These are phyloP conservation scores for Pinna nobilis DNA, from an alignment of 1,140 invertebrate species.

Conservation along the genomic window DNA sequence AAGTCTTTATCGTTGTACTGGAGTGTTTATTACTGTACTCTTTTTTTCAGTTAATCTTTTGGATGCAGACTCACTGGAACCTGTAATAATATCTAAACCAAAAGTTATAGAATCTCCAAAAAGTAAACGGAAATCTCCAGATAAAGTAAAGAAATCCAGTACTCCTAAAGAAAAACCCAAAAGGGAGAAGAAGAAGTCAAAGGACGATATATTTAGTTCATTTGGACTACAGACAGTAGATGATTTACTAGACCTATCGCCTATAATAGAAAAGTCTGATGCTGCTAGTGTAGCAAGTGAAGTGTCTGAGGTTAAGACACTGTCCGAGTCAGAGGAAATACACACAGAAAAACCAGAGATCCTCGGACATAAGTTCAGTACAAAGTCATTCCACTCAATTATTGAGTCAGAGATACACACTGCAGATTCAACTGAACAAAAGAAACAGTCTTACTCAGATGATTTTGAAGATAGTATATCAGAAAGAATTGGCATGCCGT, in stretches of 20 bases:
- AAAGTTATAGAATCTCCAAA: slow-evolving; percentile 4
- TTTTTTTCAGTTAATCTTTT: slow-evolving; percentile 48
- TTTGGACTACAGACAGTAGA: slow-evolving; percentile 53
- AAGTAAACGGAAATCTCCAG: slow-evolving; percentile 1
- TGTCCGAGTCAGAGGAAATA: slow-evolving; percentile 34
- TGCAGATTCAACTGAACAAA: background rate
- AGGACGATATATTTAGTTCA: slow-evolving; percentile 52
- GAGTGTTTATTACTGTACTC: background rate
- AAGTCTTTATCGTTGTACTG: too few species aligned
- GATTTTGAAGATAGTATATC: slow-evolving; percentile 56
- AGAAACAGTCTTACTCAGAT: slow-evolving; percentile 50
- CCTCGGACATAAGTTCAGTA: background rate
- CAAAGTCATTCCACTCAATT: background rate
- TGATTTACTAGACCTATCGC: slow-evolving; percentile 42
- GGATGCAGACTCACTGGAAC: slow-evolving; percentile 51
- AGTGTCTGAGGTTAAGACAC: slow-evolving; percentile 42
- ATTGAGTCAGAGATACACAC: slow-evolving; percentile 19
- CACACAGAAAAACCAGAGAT: slow-evolving; percentile 33
- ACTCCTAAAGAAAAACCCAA: slow-evolving; percentile 28
- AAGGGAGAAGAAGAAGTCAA: slow-evolving; percentile 25
- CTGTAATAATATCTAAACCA: slow-evolving; percentile 29
- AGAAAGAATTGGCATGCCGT: slow-evolving; percentile 48
- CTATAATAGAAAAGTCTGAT: too few species aligned
- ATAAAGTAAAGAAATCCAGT: slow-evolving; percentile 11
- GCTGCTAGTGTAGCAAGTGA: slow-evolving; percentile 29